Evolutionary conservation across 53 echinoderm and acorn worm species (phyloP).

Genomic region (Echinarachnius parma): DNA sequence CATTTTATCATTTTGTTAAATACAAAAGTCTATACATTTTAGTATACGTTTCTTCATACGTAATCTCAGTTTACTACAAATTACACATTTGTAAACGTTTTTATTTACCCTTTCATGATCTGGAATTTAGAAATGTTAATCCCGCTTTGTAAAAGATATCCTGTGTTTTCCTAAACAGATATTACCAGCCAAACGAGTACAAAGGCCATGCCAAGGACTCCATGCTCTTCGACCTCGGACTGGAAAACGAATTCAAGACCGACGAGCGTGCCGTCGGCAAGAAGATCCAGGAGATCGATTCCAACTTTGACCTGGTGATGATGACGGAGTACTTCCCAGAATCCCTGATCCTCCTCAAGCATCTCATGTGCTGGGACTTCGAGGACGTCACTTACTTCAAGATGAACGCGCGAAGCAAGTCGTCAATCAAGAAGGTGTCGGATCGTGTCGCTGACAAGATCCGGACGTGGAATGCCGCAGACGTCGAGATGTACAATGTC

Average conservation of each 20-base stretch:
- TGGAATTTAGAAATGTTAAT: too few species aligned
- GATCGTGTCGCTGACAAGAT: slow-evolving; percentile 34
- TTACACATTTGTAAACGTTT: too few species aligned
- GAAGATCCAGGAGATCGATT: slow-evolving; percentile 39
- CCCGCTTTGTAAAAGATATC: too few species aligned
- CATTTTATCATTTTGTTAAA: too few species aligned
- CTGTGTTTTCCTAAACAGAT: too few species aligned
- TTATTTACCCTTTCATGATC: too few species aligned
- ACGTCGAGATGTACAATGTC: slow-evolving; percentile 63
- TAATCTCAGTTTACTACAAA: too few species aligned
- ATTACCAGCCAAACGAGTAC: slow-evolving; percentile 39
- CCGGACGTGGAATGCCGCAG: slow-evolving; percentile 73
- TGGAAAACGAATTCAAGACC: slow-evolving; percentile 34
- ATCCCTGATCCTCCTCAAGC: slow-evolving; percentile 72
- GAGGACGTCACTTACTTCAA: slow-evolving; percentile 79
- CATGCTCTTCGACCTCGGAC: slow-evolving; percentile 85
- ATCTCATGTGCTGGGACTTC: slow-evolving; percentile 84
- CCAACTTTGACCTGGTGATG: slow-evolving; percentile 80
- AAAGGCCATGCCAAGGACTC: slow-evolving; percentile 63
- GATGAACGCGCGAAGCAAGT: slow-evolving; percentile 71
- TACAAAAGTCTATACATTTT: too few species aligned
- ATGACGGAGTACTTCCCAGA: slow-evolving; percentile 91
- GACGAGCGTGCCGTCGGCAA: slow-evolving; percentile 7
- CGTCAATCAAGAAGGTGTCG: slow-evolving; percentile 50
- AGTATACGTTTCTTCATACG: too few species aligned